Base-by-base conservation (phyloP, 2,113 vertebrate genomes). In the Hymenochirus boettgeri region DNA sequence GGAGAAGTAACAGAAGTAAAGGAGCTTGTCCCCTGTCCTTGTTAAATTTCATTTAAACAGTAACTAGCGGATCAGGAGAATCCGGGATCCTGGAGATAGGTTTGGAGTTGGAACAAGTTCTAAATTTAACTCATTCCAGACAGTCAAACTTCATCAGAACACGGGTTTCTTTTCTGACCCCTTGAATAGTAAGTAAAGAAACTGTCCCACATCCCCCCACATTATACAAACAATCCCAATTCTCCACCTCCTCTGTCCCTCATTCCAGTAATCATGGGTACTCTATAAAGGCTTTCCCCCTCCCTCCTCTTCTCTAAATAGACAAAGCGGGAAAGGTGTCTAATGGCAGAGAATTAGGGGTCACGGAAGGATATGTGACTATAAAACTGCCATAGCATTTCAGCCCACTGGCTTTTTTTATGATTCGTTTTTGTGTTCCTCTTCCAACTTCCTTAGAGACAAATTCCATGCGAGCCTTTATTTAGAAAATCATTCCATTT, bases 201-300 rank as follows among this genome's bases (percentile, higher is more conserved):
- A 9, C 3, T 35, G 8, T 12, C 2, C 33, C 15, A 35, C 33
- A 35, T n/a, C n/a, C 33, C 33, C 33, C 33, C 33, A 35, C 10
- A 35, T 12, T 5, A 35, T 9, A 35, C 33, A 35, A 9, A 35
- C 50, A 17, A 12, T 66, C 5, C 35, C 37, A 45, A 59, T 11
- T 42, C 65, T 29, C n/a, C 47, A 53, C 70, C 62, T 61, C 25
- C 37, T 37, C 58, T 64, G 46, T 55, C 45, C 74, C 1, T 15
- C 0, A 57, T 77, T 84, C 75, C 76, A 6, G 53, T 78, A 69
- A 1, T 2, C 69, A 70, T 69, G 75, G 70, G 79, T 73, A 79
- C 73, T 70, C 71, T 77, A 62, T 61, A 81, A 83, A 77, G 73
- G 77, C 72, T n/a, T n/a, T n/a, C n/a, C n/a, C n/a, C 82, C 81